These are phyloP conservation scores for Porites australiensis DNA, from an alignment of 64 coral and sea anemone species.

Conservation along the genomic window DNA sequence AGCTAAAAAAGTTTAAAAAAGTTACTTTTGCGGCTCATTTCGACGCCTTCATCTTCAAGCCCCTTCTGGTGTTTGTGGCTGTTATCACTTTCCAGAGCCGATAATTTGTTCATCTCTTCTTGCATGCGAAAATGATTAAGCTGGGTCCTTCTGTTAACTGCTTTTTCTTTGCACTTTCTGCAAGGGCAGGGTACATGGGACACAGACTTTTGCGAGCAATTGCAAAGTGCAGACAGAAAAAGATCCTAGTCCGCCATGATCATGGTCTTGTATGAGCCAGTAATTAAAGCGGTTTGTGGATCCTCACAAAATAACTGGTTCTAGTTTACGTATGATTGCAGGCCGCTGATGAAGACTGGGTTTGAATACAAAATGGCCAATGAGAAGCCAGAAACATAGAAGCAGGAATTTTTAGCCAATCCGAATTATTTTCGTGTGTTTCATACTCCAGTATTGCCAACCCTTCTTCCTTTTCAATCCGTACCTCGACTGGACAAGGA, in stretches of 20 bases:
- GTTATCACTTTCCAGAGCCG: neutral
- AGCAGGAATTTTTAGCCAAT: neutral
- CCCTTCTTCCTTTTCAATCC: neutral
- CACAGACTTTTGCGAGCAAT: constrained; percentile 19
- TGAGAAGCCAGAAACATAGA: neutral
- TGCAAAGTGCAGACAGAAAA: constrained; percentile 22
- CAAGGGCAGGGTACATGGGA: constrained; percentile 6
- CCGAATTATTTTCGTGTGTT: neutral
- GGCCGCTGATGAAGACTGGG: neutral
- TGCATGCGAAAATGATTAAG: constrained; percentile 17
- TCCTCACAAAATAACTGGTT: too few relatives aligned
- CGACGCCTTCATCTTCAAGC: neutral
- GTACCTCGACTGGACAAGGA: neutral
- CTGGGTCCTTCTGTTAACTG: neutral
- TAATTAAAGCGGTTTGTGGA: too few relatives aligned
- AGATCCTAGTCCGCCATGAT: neutral
- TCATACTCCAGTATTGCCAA: neutral
- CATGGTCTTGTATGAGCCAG: too few relatives aligned
- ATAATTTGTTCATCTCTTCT: constrained; percentile 4
- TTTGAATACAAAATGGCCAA: neutral
- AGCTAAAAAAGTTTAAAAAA: too few relatives aligned
- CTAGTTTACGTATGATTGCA: too few relatives aligned
- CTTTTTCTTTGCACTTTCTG: constrained; percentile 11
- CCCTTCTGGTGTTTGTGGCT: too few relatives aligned
- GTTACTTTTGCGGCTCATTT: constrained; percentile 11